Base-by-base conservation (phyloP, 2,888 invertebrate species). In the Alcis repandata region DNA sequence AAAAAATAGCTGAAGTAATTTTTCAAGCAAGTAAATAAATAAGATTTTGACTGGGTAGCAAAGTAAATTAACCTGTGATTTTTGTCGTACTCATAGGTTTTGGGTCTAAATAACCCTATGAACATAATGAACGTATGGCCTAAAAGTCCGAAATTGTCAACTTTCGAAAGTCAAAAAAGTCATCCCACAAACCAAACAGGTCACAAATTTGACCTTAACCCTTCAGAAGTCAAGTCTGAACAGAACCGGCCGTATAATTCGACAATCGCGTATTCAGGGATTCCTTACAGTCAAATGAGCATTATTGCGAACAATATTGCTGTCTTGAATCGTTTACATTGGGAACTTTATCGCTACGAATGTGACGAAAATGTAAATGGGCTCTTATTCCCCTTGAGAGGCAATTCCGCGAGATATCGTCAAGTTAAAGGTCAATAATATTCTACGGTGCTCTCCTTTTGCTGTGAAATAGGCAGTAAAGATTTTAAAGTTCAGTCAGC, bases 331-430 rank as follows among this genome's bases (percentile, higher is more conserved):
- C 83, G 79, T 86, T 87, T 83, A 87, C 83, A 86, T 83, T 74
- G 79, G 74, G 80, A 82, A 78, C 79, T 89, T 88, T 89, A 88
- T 86, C 79, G 82, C 82, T 82, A 82, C 83, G 84, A 87, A 88
- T 88, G 86, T 86, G 86, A 84, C 85, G 81, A 83, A 87, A 86
- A 88, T 88, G 86, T 86, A 83, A 87, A 86, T 84, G 78, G 72
- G 70, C 66, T 76, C 79, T 82, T 79, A 77, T 76, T 69, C 75
- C 75, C 75, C 74, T 78, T 79, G 77, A 79, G 78, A 77, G 75
- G 78, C 78, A 73, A 79, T 80, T 78, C 70, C 59, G 70, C 73
- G 68, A 78, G 80, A 75, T 79, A 81, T 79, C 80, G 78, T 76
- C 74, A 71, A 81, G 74, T 81, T 73, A 79, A 79, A 70, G 76